A percentile compares a stretch with the other conserved stretches of the same genome.
Evolutionary conservation across 2,113 vertebrate genomes (phyloP).

Genomic region (Craseonycteris thonglongyai): DNA sequence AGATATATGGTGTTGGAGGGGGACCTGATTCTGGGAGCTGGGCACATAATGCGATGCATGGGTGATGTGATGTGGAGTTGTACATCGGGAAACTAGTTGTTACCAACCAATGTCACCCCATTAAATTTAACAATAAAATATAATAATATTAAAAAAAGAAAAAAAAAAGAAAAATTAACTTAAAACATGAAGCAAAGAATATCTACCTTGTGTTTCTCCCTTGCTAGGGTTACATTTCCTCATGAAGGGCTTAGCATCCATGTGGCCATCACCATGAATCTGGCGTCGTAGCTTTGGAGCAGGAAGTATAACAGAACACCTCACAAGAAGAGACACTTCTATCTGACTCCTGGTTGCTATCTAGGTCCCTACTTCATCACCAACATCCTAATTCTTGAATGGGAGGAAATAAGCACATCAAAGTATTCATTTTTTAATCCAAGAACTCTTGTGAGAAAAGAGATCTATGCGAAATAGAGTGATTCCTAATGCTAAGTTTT

Average conservation of each 20-base stretch:
- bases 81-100: too few relatives aligned
- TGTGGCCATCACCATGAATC: constrained; percentile 26
- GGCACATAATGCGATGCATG: too few relatives aligned
- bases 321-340: neutral
- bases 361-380: neutral
- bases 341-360: neutral
- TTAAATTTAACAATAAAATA: too few relatives aligned
- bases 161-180: too few relatives aligned
- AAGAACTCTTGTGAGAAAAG: neutral
- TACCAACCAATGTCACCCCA: too few relatives aligned
- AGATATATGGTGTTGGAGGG: too few relatives aligned
- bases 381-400: neutral
- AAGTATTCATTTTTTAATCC: neutral
- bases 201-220: neutral
- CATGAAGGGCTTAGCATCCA: neutral
- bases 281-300: neutral
- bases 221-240: constrained; percentile 15
- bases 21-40: too few relatives aligned
- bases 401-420: neutral
- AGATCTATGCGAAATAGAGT: neutral
- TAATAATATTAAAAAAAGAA: too few relatives aligned
- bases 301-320: neutral
- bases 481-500: neutral
- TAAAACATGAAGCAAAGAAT: neutral
- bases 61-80: too few relatives aligned